These are phyloP conservation scores for Coptotermes formosanus DNA, from an alignment of 1,140 invertebrate species.

Conservation along the genomic window DNA sequence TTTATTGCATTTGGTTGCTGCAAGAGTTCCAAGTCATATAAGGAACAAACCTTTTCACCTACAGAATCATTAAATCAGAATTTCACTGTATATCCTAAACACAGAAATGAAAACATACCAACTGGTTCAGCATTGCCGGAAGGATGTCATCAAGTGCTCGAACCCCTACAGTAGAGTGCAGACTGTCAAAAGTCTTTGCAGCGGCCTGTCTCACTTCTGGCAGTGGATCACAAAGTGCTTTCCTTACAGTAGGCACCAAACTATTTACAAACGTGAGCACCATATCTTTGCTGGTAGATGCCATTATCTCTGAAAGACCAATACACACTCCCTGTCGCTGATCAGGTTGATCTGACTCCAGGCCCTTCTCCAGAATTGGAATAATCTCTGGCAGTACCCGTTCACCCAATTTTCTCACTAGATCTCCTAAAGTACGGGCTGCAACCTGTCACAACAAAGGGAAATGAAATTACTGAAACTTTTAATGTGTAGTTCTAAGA, in stretches of 20 bases:
- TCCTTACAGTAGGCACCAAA: constrained; percentile 92
- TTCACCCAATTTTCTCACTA: constrained; percentile 97
- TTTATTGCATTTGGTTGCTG: too few relatives aligned
- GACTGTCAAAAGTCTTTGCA: constrained; percentile 93
- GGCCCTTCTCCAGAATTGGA: constrained; percentile 90
- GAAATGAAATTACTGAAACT: neutral
- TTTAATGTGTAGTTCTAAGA: too few relatives aligned
- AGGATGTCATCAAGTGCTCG: constrained; percentile 97
- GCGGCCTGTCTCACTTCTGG: constrained; percentile 92
- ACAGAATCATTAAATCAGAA: too few relatives aligned
- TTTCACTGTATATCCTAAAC: too few relatives aligned
- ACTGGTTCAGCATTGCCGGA: constrained; percentile 80
- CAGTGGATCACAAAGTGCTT: constrained; percentile 89
- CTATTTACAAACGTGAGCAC: constrained; percentile 91
- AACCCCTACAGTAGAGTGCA: constrained; percentile 91
- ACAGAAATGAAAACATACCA: constrained; percentile 50
- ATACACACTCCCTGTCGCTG: constrained; percentile 98
- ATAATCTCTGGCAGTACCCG: constrained; percentile 97
- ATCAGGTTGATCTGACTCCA: constrained; percentile 87
- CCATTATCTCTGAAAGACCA: constrained; percentile 97
- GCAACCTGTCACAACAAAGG: constrained; percentile 72
- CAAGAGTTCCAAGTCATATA: too few relatives aligned
- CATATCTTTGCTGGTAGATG: constrained; percentile 93
- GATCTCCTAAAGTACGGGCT: constrained; percentile 92
- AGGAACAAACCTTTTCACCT: too few relatives aligned